phyloP scores from a whole-genome alignment of 2,797 vertebrate species.

The Pogonophryne albipinna region DNA sequence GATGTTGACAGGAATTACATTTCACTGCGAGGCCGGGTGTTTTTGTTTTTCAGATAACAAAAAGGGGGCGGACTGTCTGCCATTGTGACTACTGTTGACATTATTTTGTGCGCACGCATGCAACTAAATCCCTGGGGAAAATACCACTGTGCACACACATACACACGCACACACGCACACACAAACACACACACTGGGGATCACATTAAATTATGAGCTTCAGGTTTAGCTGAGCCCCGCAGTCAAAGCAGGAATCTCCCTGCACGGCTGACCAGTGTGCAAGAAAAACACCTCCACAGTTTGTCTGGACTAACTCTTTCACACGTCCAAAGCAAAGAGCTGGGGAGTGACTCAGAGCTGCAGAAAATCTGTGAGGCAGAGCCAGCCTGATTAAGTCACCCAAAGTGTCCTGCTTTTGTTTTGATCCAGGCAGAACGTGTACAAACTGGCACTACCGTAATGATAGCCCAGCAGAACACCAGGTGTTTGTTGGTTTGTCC shows the following conservation, averaged over 20 bases:
- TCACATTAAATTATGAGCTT: slow-evolving; percentile 74
- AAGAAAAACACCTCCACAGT: slow-evolving; percentile 8
- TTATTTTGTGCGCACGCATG: slow-evolving; percentile 55
- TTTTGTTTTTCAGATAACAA: slow-evolving; percentile 54
- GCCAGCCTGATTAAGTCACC: slow-evolving; percentile 68
- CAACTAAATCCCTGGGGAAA: slow-evolving; percentile 34
- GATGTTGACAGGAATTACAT: slow-evolving; percentile 69
- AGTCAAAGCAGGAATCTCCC: slow-evolving; percentile 59
- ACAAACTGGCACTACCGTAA: slow-evolving; percentile 58
- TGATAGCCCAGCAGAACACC: slow-evolving; percentile 59
- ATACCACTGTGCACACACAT: slow-evolving; percentile 9
- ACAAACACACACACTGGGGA: slow-evolving; percentile 41
- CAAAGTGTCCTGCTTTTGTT: slow-evolving; percentile 61
- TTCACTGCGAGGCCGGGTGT: slow-evolving; percentile 57
- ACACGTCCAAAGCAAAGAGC: slow-evolving; percentile 47
- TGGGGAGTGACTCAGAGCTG: slow-evolving; percentile 62
- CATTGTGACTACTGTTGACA: slow-evolving; percentile 49
- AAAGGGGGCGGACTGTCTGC: slow-evolving; percentile 49
- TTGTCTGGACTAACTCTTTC: slow-evolving; percentile 52
- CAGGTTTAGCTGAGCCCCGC: slow-evolving; percentile 59
- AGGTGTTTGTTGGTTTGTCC: slow-evolving; percentile 56
- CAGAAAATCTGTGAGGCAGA: slow-evolving; percentile 50
- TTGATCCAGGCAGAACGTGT: slow-evolving; percentile 60
- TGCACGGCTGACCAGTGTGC: slow-evolving; percentile 58
- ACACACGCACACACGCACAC: not conserved